phyloP scores from a whole-genome alignment of 2,888 invertebrate genomes.

The Lydus trimaculatus region DNA sequence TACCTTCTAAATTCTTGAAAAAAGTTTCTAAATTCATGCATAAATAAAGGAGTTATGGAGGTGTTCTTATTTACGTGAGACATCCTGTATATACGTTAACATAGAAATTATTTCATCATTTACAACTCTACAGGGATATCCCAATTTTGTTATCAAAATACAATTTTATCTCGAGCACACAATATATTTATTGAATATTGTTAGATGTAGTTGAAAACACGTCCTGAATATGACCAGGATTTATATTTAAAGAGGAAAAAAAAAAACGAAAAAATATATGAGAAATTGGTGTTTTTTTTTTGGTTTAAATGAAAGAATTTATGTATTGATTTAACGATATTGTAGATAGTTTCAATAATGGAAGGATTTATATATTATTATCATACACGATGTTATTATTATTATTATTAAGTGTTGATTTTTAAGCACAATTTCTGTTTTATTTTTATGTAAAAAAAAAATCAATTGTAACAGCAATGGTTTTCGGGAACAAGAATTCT shows the following conservation, averaged over 20 bases:
- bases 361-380: slow-evolving; percentile 16
- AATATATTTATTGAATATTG: slow-evolving; percentile 24
- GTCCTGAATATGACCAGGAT: slow-evolving; percentile 33
- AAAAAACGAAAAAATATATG: too few species aligned
- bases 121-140: background rate
- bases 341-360: slow-evolving; percentile 14
- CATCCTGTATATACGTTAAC: too few species aligned
- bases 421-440: background rate
- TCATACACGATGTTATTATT: background rate
- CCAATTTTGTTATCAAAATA: background rate
- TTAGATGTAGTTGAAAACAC: slow-evolving; percentile 25
- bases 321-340: background rate
- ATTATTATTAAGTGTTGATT: background rate
- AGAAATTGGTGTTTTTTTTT: slow-evolving; percentile 16
- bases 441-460: background rate
- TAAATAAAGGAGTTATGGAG: too few species aligned
- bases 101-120: background rate
- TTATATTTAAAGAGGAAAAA: slow-evolving; percentile 10
- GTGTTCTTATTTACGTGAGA: too few species aligned
- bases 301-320: background rate
- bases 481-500: slow-evolving; percentile 27
- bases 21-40: too few species aligned
- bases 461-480: slow-evolving; percentile 21
- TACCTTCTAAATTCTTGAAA: too few species aligned
- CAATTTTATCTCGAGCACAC: slow-evolving; percentile 27